Base-by-base conservation (phyloP, 2,113 vertebrate species). In the Ameiurus melas region DNA sequence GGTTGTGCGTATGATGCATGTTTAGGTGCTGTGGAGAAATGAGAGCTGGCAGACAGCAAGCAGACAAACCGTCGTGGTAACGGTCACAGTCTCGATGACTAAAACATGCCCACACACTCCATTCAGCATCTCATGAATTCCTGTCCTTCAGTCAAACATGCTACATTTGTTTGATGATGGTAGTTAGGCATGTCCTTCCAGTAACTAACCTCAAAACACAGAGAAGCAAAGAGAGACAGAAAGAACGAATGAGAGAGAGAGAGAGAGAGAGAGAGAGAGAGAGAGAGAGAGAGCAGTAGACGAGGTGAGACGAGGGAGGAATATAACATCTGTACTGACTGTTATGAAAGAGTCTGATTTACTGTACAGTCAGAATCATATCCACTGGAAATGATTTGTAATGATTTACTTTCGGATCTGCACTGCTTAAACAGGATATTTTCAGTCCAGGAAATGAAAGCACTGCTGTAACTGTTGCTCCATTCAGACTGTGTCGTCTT, bases 101-200 rank as follows among this genome's bases (percentile, higher is more conserved):
- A 84, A 84, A 91, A 92, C 89, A 89, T 85, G 90, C 39, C 75
- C 64, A 87, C 82, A 83, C 88, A 83, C 55, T 87, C 39, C 66
- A 88, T 64, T 89, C 82, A 81, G 75, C 89, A 86, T 85, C 89
- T 84, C 89, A 85, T 88, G 87, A 90, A 92, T 92, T 91, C 88
- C 89, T 88, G 77, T 90, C 77, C 89, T 91, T 91, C 90, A 91
- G 86, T 90, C 85, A 84, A 91, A 90, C 90, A 92, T 87, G 91
- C 89, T 91, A 87, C 90, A 91, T 91, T 92, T 93, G 90, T 91
- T 92, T 90, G 91, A 90, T 86, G 80, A 90, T 86, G 86, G 82
- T 89, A 93, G 88, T 89, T 87, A 88, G 90, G 90, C 89, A 86
- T 90, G 85, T 89, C 90, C 90, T 79, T 86, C 83, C 86, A 91